A percentile compares a stretch with the other conserved stretches of the same genome.
Evolutionary conservation across 1,140 invertebrate genomes (phyloP).

Genomic region (Drosophila carrolli): DNA sequence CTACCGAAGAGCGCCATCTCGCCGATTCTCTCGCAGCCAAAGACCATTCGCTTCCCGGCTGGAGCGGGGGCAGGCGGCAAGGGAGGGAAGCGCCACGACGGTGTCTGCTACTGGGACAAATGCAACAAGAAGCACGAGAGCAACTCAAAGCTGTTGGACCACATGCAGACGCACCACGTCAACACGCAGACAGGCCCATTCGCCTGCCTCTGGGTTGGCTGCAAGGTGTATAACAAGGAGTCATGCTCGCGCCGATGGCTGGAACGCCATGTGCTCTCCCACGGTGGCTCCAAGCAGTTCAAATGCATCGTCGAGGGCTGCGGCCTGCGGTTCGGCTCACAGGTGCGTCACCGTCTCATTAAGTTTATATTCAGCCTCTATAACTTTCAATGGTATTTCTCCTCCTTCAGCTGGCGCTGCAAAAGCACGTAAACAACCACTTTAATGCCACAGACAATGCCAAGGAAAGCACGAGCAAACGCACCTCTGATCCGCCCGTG

Average conservation of each 20-base stretch:
- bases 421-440: constrained; percentile 97
- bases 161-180: constrained; percentile 95
- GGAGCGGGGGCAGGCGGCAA: constrained; percentile 77
- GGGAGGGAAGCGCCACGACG: constrained; percentile 85
- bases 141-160: constrained; percentile 92
- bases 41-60: constrained; percentile 91
- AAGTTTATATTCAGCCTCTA: neutral
- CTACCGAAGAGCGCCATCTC: constrained; percentile 85
- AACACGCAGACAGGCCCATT: constrained; percentile 93
- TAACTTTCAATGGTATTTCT: constrained; percentile 3
- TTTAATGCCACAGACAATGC: constrained; percentile 89
- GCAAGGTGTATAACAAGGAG: constrained; percentile 96
- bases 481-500: constrained; percentile 87
- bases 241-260: constrained; percentile 97
- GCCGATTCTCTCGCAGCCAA: constrained; percentile 91
- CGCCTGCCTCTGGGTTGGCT: constrained; percentile 95
- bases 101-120: constrained; percentile 93
- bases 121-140: constrained; percentile 92
- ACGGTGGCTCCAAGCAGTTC: constrained; percentile 97
- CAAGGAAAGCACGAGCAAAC: constrained; percentile 86
- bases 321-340: constrained; percentile 95
- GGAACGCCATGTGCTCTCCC: constrained; percentile 95
- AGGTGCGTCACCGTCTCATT: constrained; percentile 87
- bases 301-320: constrained; percentile 97
- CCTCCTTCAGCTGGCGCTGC: constrained; percentile 90